phyloP scores from a whole-genome alignment of 2,888 invertebrate genomes.

The Neoitamus cyanurus region DNA sequence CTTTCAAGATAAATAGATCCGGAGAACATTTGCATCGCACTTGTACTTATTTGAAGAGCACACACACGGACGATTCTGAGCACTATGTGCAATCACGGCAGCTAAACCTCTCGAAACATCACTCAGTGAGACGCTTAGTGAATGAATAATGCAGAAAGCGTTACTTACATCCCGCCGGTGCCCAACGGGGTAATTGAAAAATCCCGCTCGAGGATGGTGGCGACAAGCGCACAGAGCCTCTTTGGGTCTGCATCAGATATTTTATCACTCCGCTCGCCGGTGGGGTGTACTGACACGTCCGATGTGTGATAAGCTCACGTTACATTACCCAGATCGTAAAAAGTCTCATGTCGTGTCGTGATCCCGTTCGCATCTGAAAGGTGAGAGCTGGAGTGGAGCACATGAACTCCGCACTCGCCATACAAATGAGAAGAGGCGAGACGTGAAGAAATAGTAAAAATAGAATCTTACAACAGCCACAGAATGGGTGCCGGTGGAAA shows the following conservation, averaged over 20 bases:
- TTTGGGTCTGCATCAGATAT: background rate
- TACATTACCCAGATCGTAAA: background rate
- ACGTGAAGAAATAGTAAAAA: background rate
- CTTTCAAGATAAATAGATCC: background rate
- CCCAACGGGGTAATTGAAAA: background rate
- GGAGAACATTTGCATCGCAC: background rate
- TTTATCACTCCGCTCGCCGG: background rate
- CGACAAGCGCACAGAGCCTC: background rate
- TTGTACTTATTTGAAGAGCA: background rate
- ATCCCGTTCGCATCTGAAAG: background rate
- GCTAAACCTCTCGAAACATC: background rate
- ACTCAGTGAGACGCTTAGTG: background rate
- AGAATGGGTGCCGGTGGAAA: background rate
- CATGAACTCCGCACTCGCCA: background rate
- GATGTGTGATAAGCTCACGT: background rate
- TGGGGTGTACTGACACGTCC: background rate
- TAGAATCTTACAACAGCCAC: background rate
- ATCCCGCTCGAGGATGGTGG: background rate
- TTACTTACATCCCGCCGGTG: background rate
- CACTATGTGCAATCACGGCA: background rate
- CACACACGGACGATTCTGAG: background rate
- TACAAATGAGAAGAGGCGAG: background rate
- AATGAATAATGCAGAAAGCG: background rate
- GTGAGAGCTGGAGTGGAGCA: background rate
- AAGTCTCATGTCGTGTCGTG: background rate